Conservation (phyloP, 2,888 invertebrate genomes). For the Leptopterna dolabrata region DNA sequence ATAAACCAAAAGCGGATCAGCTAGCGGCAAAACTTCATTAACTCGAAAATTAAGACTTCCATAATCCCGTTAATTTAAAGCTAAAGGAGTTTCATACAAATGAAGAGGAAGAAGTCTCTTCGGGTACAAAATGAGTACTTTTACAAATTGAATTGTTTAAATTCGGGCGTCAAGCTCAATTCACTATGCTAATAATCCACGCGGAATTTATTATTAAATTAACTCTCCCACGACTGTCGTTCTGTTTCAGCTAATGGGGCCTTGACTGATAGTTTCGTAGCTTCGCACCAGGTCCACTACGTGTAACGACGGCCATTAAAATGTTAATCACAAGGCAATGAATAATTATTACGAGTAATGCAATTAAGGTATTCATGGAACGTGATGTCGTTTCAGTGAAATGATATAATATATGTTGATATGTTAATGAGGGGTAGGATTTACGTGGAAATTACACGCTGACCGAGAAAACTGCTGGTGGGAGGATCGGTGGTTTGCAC, state of each 20-base stretch:
- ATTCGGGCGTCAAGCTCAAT: not conserved
- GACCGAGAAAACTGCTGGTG: not conserved
- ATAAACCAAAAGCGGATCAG: no score
- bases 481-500: no score
- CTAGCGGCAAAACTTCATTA: no score
- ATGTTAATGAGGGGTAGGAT: not conserved
- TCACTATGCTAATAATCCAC: not conserved
- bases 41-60: no score
- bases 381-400: not conserved
- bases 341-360: constrained; percentile 1
- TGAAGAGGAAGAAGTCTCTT: not conserved
- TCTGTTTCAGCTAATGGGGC: not conserved
- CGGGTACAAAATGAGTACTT: not conserved
- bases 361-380: not conserved
- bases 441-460: not conserved
- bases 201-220: not conserved
- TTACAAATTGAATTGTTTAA: not conserved
- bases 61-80: no score
- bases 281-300: not conserved
- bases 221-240: not conserved
- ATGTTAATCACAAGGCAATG: not conserved
- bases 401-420: not conserved
- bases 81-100: not conserved
- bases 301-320: not conserved
- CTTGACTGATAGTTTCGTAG: not conserved